phyloP scores from a whole-genome alignment of 2,113 vertebrate species.

The Sapayoa aenigma region DNA sequence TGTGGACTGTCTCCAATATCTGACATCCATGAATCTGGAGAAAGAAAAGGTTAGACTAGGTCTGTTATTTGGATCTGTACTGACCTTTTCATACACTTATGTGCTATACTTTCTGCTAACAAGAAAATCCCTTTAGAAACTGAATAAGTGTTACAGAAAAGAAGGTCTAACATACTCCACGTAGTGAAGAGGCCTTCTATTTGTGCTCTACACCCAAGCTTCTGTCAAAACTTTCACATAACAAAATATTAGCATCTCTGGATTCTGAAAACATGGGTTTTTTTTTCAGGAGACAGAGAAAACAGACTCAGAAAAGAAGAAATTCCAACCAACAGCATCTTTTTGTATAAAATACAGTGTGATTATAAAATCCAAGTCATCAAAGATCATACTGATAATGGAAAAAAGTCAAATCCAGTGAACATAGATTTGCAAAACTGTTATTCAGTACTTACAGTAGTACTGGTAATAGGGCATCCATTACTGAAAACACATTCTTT shows the following conservation, averaged over 20 bases:
- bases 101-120: not conserved
- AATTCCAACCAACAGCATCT: not conserved
- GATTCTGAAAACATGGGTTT: not conserved
- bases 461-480: not conserved
- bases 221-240: not conserved
- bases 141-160: not conserved
- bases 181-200: not conserved
- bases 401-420: not conserved
- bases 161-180: not conserved
- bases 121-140: not conserved
- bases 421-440: not conserved
- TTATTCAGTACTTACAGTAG: not conserved
- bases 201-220: not conserved
- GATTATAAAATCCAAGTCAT: not conserved
- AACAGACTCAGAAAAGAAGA: not conserved
- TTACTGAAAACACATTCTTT: not conserved
- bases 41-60: slow-evolving; percentile 30
- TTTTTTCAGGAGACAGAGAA: not conserved
- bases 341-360: not conserved
- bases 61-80: not conserved
- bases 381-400: not conserved
- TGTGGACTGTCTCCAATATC: slow-evolving; percentile 94
- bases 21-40: slow-evolving; percentile 95
- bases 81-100: not conserved
- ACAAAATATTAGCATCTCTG: not conserved